A percentile compares a stretch with the other conserved stretches of the same genome.
Evolutionary conservation across 2,888 invertebrate genomes (phyloP).

Genomic region (Ectemnius cavifrons): DNA sequence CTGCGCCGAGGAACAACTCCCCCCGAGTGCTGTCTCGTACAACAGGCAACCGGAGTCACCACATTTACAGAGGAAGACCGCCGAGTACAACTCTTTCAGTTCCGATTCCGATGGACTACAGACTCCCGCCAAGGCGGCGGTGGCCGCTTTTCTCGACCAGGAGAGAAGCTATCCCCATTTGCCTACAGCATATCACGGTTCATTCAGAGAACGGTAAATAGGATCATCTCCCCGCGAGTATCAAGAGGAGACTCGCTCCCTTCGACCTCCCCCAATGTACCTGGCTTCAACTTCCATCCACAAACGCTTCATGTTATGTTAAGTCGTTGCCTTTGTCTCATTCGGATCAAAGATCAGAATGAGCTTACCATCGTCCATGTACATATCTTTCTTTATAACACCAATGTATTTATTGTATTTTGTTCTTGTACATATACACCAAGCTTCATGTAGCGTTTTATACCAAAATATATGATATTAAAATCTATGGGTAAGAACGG

Average conservation of each 20-base stretch:
- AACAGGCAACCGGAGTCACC: conserved; percentile 47
- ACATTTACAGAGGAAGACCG: conserved; percentile 48
- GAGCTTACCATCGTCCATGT: neutral
- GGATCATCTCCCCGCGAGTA: neutral
- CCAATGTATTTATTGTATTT: neutral
- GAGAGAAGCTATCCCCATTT: conserved; percentile 66
- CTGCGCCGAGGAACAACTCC: neutral
- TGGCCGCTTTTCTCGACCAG: conserved; percentile 70
- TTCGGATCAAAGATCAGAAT: no score
- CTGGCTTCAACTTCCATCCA: no score
- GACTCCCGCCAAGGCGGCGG: conserved; percentile 82
- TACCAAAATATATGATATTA: no score
- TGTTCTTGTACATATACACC: neutral
- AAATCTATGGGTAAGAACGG: no score
- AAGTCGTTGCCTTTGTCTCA: no score
- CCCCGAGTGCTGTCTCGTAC: conserved; percentile 34
- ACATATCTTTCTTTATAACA: neutral
- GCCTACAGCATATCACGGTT: conserved; percentile 64
- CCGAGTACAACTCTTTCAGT: conserved; percentile 81
- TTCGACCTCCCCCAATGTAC: no score
- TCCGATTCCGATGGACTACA: conserved; percentile 87
- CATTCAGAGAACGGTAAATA: conserved; percentile 74
- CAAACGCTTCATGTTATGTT: no score
- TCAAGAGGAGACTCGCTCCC: no score
- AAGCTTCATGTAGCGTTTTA: no score